Conservation (phyloP, 2,888 invertebrate genomes). For the Diaprepes abbreviatus region DNA sequence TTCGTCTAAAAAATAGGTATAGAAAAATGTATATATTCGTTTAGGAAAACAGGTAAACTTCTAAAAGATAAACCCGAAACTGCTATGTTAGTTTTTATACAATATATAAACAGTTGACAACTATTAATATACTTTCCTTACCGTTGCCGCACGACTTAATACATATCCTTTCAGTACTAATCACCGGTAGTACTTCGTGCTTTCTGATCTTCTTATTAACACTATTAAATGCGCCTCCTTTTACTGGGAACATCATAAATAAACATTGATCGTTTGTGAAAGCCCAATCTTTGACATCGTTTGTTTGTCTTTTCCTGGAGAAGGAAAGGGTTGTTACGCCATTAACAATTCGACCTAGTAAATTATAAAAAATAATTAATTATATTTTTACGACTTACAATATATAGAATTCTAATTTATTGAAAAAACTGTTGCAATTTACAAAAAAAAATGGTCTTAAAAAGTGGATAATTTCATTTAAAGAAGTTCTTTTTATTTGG, state of each 20-base stretch:
- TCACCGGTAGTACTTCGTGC: constrained; percentile 79
- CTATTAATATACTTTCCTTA: constrained; percentile 60
- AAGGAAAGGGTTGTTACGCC: constrained; percentile 86
- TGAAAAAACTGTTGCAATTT: no score
- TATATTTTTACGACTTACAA: no score
- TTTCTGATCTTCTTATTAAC: constrained; percentile 89
- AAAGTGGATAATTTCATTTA: no score
- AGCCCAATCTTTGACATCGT: constrained; percentile 81
- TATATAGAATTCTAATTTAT: no score
- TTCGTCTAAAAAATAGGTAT: constrained; percentile 70
- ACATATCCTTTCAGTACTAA: constrained; percentile 84
- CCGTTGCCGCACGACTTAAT: constrained; percentile 86
- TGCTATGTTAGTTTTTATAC: no score
- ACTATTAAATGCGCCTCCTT: constrained; percentile 85
- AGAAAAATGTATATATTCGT: no score
- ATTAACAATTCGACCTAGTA: constrained; percentile 72
- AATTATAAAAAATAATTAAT: constrained; percentile 6
- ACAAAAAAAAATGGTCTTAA: no score
- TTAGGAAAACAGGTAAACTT: no score
- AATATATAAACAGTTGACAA: no score
- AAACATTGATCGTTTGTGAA: constrained; percentile 87
- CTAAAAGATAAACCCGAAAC: no score
- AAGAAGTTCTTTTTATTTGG: no score
- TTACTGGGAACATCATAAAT: constrained; percentile 89
- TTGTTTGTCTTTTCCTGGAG: constrained; percentile 81